Base-by-base conservation (phyloP, 2,113 vertebrate species). In the Petroica traversi region DNA sequence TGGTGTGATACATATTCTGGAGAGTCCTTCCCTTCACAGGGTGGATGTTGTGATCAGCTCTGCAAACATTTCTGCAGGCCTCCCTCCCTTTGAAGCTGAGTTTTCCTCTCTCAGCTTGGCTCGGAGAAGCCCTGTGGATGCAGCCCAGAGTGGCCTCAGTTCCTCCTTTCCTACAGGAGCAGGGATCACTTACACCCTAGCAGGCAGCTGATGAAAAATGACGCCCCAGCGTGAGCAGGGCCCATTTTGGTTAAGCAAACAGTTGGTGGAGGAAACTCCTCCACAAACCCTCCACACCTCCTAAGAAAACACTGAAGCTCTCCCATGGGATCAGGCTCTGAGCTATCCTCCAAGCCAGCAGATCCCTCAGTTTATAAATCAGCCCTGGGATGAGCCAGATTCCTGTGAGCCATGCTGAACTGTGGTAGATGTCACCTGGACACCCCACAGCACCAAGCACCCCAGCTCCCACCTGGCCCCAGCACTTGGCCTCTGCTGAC, bases 161-260 rank as follows among this genome's bases (percentile, higher is more conserved):
- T 94, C 72, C 38, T 82, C 40, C 88, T 90, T 89, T 85, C 33
- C 54, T 92, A 34, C 28, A 86, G 82, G 33, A 95, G 89, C 2
- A 4, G 34, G 51, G 73, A 88, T 96, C 77, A 46, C 76, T 95
- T 94, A 94, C 87, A 80, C 34, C 15, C 38, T 69, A 88, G 69
- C 66, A 83, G 62, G n/a, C 46, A 90, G 59, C 52, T 3, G 4
- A 20, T 93, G 92, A 90, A 96, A 95, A 96, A 88, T 67, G 25
- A 86, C 0, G 19, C 29, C 78, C 67, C 79, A 80, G 92, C 43
- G 0, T 85, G 88, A 93, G 51, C 59, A 76, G 55, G 64, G 82
- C 82, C 90, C 59, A 4, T 93, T 95, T 90, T 92, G 63, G 82
- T 89, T 96, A 96, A 93, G 68, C 45, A 95, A 96, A 92, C 72